These are phyloP conservation scores for Adrianichthys oophorus DNA, from an alignment of 2,797 vertebrate species.

Conservation along the genomic window DNA sequence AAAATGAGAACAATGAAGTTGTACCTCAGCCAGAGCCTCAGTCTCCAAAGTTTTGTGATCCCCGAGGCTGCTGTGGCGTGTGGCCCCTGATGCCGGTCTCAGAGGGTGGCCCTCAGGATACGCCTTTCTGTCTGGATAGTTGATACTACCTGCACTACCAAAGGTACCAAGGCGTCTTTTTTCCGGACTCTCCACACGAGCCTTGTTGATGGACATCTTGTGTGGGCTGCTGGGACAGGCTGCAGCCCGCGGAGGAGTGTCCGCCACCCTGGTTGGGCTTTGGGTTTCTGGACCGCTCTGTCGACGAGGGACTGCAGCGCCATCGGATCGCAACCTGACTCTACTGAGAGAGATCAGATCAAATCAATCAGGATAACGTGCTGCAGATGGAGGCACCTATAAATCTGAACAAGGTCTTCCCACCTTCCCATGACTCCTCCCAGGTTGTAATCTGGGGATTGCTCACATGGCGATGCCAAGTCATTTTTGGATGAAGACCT, in stretches of 20 bases:
- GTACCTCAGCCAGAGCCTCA: constrained; percentile 94
- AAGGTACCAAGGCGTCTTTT: constrained; percentile 93
- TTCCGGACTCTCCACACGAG: constrained; percentile 91
- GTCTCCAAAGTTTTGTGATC: constrained; percentile 96
- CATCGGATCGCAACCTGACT: constrained; percentile 91
- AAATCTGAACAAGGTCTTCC: not conserved
- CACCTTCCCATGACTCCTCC: constrained; percentile 92
- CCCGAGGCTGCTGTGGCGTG: constrained; percentile 96
- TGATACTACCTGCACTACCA: constrained; percentile 94
- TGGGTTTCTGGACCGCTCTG: constrained; percentile 88
- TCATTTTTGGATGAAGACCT: constrained; percentile 96
- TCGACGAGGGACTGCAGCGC: constrained; percentile 89
- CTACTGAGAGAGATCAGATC: constrained; percentile 65
- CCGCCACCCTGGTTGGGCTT: constrained; percentile 86
- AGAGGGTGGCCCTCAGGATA: constrained; percentile 88
- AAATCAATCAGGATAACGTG: constrained; percentile 3
- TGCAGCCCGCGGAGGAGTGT: constrained; percentile 89
- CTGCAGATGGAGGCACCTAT: not conserved
- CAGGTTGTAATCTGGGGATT: constrained; percentile 88
- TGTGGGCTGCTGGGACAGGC: constrained; percentile 97
- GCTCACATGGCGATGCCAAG: constrained; percentile 90
- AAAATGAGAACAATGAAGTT: not conserved
- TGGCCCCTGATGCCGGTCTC: constrained; percentile 85
- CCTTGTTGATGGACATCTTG: constrained; percentile 86
- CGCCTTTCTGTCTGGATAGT: constrained; percentile 89